Evolutionary conservation across 2,113 vertebrate species (phyloP).

Genomic region (Cavia porcellus): DNA sequence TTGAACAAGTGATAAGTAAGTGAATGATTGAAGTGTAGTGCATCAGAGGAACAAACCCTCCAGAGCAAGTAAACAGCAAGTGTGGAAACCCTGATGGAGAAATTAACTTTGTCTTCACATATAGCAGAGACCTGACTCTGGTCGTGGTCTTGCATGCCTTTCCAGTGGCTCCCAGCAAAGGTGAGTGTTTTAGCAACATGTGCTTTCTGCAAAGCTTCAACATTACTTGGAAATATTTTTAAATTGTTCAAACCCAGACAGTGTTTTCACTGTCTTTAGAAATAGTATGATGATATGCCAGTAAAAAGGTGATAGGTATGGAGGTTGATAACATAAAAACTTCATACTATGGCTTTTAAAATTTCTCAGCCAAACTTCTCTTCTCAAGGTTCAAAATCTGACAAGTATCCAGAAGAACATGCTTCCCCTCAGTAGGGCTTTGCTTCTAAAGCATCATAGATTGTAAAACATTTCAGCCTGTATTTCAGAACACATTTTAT

Average conservation of each 20-base stretch:
- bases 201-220: not conserved
- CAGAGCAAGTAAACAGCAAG: not conserved
- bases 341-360: not conserved
- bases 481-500: constrained; percentile 28
- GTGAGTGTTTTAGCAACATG: not conserved
- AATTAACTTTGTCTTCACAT: not conserved
- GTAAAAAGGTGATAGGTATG: not conserved
- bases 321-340: not conserved
- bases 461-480: not conserved
- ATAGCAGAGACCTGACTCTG: not conserved
- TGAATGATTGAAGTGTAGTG: not conserved
- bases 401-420: not conserved
- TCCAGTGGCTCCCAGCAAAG: not conserved
- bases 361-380: not conserved
- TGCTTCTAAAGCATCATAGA: not conserved
- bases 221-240: constrained; percentile 40
- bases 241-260: not conserved
- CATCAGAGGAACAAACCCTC: not conserved
- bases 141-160: not conserved
- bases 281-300: not conserved
- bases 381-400: not conserved
- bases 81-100: not conserved
- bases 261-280: not conserved
- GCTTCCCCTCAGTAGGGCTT: not conserved
- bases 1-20: not conserved